Conservation (phyloP, 2,113 vertebrate genomes). For the Diadophis punctatus region DNA sequence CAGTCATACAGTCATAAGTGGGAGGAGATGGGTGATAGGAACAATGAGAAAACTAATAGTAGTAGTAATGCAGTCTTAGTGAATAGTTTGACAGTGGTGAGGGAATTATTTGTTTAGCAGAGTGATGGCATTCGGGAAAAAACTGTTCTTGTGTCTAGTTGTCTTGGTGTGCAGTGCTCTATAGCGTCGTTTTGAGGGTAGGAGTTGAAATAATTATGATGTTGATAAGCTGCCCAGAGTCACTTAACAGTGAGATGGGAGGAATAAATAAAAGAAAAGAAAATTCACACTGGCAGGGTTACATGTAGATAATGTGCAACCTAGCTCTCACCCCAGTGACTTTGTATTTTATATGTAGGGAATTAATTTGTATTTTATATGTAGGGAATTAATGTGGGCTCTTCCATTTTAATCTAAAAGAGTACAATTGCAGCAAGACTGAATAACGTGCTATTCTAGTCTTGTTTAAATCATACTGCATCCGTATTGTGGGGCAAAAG, state of each 20-base stretch:
- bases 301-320: neutral
- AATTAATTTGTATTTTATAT: neutral
- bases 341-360: neutral
- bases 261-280: neutral
- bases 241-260: neutral
- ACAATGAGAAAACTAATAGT: no score
- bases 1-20: no score
- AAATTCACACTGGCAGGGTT: neutral
- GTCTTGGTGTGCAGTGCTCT: no score
- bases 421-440: neutral
- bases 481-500: neutral
- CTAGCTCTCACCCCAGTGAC: neutral
- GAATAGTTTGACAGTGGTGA: no score
- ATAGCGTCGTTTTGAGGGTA: no score
- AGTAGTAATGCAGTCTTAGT: no score
- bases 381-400: neutral
- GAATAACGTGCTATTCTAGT: neutral
- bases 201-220: no score
- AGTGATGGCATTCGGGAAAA: no score
- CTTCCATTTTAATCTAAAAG: neutral
- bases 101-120: no score
- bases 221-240: neutral
- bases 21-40: no score
- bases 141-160: no score
- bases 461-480: neutral